Conservation (phyloP, 2,113 vertebrate genomes). For the Xiphias gladius region DNA sequence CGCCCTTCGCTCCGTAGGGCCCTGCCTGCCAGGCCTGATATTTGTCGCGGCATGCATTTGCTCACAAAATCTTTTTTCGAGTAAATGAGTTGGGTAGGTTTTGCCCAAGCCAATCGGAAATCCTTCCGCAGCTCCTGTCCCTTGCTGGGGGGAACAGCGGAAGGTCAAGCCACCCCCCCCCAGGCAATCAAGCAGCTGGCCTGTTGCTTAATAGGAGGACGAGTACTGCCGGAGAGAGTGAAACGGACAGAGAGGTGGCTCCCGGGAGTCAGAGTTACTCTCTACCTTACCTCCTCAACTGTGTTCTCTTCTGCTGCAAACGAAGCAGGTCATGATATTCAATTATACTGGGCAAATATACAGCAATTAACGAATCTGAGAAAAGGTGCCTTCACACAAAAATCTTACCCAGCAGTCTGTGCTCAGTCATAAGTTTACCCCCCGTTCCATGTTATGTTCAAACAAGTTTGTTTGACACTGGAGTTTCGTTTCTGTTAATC, state of each 20-base stretch:
- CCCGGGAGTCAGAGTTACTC: conserved; percentile 33
- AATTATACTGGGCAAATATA: conserved; percentile 55
- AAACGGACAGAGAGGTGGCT: conserved; percentile 9
- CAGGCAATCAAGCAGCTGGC: conserved; percentile 56
- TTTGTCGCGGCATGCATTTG: conserved; percentile 51
- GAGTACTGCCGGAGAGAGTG: conserved; percentile 15
- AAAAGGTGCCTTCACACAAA: conserved; percentile 53
- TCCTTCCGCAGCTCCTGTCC: conserved; percentile 46
- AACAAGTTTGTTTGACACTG: not conserved
- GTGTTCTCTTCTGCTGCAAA: conserved; percentile 54
- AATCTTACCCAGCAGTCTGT: conserved; percentile 19
- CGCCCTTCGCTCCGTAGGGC: conserved; percentile 16
- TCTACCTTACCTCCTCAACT: conserved; percentile 43
- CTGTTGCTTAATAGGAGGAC: conserved; percentile 48
- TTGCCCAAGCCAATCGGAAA: conserved; percentile 41
- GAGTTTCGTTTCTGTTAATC: not conserved
- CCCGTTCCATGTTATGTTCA: not conserved
- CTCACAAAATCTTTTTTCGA: conserved; percentile 61
- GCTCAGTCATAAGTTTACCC: not conserved
- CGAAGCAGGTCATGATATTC: conserved; percentile 66
- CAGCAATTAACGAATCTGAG: conserved; percentile 71
- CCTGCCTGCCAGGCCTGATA: conserved; percentile 42
- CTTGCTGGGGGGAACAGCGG: conserved; percentile 46
- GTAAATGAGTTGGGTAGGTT: conserved; percentile 60
- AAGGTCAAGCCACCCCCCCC: conserved; percentile 75